Evolutionary conservation across 53 echinoderm and acorn worm genomes (phyloP), one percentile per base, ranked within the genome.

Genomic region (Paelopatides confundens): DNA sequence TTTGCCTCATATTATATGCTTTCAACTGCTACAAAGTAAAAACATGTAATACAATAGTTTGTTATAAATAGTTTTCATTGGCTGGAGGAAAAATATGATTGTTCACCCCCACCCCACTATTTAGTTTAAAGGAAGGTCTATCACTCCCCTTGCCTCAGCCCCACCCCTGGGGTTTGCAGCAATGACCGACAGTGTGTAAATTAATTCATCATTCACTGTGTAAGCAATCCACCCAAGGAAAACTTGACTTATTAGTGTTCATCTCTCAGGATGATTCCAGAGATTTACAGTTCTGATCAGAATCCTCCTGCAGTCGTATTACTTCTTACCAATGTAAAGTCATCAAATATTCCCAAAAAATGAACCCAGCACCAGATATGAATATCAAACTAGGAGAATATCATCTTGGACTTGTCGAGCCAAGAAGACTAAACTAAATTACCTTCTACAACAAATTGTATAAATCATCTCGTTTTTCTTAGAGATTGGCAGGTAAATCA

Each of bases 381-480:
- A 54, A 54, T 14, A 14, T 54, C 54, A 54, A 54, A 18, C 18
- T 54, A 21, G 18, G 1, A 54, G 4, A 54, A 54, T 13, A 54
- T 13, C 54, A 15, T 54, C 54, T 18, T n/a, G 54, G 18, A 21
- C 54, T 54, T 54, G 54, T 54, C 54, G 23, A 54, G 54, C 43
- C 54, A 17, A 54, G 54, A 54, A n/a, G 54, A 54, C 54, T n/a
- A 54, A 54, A 54, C 54, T n/a, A 54, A 54, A 54, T 54, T 54
- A 54, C 54, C 54, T 54, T 18, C 18, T 54, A 15, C 14, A 15
- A 43, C 43, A 54, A 71, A 40, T 71, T 71, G 39, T 26, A 39
- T 71, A 71, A 71, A 71, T 71, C 71, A 71, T 71, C 36, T 68
- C n/a, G 24, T 71, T 37, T 54, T 38, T 71, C 71, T 71, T 18